These are phyloP conservation scores for Parapsyche elsis DNA, from an alignment of 1,140 invertebrate species.

Conservation along the genomic window DNA sequence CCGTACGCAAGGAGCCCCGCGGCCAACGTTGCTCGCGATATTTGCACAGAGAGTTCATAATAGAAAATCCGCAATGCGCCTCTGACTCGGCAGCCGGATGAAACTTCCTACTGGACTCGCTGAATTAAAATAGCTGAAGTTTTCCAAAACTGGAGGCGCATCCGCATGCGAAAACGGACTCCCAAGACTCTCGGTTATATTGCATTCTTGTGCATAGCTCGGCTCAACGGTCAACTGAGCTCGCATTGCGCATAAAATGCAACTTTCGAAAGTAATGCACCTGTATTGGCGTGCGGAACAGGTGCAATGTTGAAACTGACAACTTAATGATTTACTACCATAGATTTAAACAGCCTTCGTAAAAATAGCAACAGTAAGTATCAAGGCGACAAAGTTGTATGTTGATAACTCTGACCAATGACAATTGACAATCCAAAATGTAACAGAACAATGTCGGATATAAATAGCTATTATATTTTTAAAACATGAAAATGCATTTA, in stretches of 20 bases:
- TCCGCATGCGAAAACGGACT: conserved; percentile 30
- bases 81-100: conserved; percentile 28
- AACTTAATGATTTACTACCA: too few relatives aligned
- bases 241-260: not conserved
- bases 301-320: too few relatives aligned
- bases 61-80: conserved; percentile 56
- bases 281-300: too few relatives aligned
- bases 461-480: too few relatives aligned
- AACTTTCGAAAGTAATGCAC: too few relatives aligned
- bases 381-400: too few relatives aligned
- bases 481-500: too few relatives aligned
- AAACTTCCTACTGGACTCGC: conserved; percentile 48
- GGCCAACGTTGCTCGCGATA: not conserved
- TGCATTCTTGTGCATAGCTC: conserved; percentile 20
- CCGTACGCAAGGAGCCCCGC: not conserved
- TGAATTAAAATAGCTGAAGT: conserved; percentile 53
- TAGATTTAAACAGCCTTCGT: too few relatives aligned
- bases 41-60: conserved; percentile 53
- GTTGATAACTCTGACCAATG: too few relatives aligned
- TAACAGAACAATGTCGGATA: too few relatives aligned
- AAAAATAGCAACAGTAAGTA: too few relatives aligned
- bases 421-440: too few relatives aligned
- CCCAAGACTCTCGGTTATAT: not conserved
- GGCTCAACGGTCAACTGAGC: conserved; percentile 15
- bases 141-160: conserved; percentile 36